phyloP scores from a whole-genome alignment of 2,113 vertebrate genomes.

The Catharus bicknelli region DNA sequence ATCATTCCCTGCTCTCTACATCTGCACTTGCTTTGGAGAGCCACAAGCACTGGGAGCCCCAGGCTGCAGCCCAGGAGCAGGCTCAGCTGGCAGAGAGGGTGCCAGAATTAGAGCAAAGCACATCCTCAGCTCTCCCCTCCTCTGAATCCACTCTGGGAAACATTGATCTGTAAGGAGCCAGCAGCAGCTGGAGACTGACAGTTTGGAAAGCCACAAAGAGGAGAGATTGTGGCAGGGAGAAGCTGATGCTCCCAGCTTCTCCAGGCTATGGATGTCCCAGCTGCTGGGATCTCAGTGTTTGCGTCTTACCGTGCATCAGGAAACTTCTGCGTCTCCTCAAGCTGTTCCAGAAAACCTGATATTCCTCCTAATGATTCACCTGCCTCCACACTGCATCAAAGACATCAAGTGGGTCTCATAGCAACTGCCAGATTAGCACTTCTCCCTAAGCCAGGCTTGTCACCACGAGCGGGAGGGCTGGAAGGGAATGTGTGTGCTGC shows the following conservation, averaged over 20 bases:
- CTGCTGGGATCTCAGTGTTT: background rate
- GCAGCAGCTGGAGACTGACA: background rate
- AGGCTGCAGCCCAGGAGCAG: background rate
- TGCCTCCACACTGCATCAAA: background rate
- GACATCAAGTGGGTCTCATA: background rate
- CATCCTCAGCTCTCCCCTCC: background rate
- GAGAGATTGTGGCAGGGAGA: rapidly evolving
- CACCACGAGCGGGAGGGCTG: rapidly evolving
- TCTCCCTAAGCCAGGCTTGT: background rate
- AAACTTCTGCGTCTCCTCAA: background rate
- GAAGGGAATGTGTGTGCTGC: background rate
- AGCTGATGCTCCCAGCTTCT: background rate
- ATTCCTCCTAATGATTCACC: constrained; percentile 2
- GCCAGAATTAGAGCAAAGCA: background rate
- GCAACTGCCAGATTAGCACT: background rate
- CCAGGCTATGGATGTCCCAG: rapidly evolving
- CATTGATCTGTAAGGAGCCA: background rate
- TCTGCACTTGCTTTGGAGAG: background rate
- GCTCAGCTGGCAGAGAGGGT: background rate
- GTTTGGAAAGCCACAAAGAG: background rate
- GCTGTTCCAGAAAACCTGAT: background rate
- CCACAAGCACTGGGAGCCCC: background rate
- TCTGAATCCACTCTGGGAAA: background rate
- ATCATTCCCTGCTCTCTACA: background rate
- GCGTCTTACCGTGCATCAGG: rapidly evolving